Conservation (phyloP, 92 coral and sea anemone genomes). For the Epizoanthus stellaris region DNA sequence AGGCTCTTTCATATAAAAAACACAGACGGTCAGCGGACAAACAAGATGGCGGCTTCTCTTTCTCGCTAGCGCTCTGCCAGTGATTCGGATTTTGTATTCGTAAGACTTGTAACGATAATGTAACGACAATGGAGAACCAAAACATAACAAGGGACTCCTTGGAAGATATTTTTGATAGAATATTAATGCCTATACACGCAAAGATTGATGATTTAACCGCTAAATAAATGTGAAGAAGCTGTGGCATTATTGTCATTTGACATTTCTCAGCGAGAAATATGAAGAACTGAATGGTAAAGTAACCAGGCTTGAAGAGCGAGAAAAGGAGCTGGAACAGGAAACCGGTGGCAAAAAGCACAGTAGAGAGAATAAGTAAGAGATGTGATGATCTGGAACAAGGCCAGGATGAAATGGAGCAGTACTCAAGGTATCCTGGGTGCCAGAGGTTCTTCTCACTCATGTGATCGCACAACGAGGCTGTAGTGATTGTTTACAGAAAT, state of each 20-base stretch:
- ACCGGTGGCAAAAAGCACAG: neutral
- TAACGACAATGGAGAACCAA: neutral
- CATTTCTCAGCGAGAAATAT: constrained; percentile 31
- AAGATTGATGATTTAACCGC: constrained; percentile 12
- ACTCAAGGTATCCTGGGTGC: neutral
- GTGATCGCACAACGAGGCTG: too few relatives aligned
- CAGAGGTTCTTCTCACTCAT: too few relatives aligned
- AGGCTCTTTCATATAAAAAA: too few relatives aligned
- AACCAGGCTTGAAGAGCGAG: constrained; percentile 10
- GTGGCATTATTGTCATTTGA: neutral
- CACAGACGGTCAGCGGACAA: neutral
- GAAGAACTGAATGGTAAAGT: constrained; percentile 7
- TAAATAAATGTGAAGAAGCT: constrained; percentile 5
- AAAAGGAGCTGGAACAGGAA: constrained; percentile 23
- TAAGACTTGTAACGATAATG: neutral
- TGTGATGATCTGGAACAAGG: neutral
- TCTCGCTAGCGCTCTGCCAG: neutral
- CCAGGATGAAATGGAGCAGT: constrained; percentile 13
- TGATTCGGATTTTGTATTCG: neutral
- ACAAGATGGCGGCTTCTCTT: neutral
- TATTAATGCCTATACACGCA: neutral
- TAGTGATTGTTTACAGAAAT: constrained; percentile 2
- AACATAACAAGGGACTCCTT: neutral
- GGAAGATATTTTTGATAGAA: neutral
- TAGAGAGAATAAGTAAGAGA: neutral